Base-by-base conservation (phyloP, 2,113 vertebrate species). In the Ivindomyrus marchei region DNA sequence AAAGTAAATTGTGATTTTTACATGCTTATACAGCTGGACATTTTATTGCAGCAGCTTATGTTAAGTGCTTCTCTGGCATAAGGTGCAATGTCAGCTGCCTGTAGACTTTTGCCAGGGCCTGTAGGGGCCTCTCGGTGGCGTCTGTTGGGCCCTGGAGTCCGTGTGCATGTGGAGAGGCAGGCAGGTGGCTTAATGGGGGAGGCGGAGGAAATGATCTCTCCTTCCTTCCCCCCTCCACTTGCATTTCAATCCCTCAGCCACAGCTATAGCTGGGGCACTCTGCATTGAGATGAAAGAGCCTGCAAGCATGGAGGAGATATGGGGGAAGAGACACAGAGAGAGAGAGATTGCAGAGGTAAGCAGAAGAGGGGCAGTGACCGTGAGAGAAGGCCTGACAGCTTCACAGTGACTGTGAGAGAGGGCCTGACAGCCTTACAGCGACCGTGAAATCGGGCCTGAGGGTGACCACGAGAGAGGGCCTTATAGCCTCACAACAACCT, bases 241-340 rank as follows among this genome's bases (percentile, higher is more conserved):
- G 94, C 95, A 96, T 95, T 95, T 96, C 93, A 95, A 94, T 95
- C 92, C 92, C 90, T 89, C n/a, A 87, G 92, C 94, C 94, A 94
- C 95, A 95, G 95, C 94, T 95, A 95, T 94, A 95, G 90, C 92
- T 88, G 85, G 89, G 90, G 88, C 86, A 74, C 92, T 92, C 89
- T 90, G 94, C 94, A 95, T 95, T 92, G 90, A 94, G 94, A 95
- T 94, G 92, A 95, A 92, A 88, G 84, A 90, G 88, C 90, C 90
- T 90, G 91, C 89, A 88, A 88, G 90, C 27, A 62, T 91, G 84
- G 9, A 47, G 83, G 17, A 85, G 19, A 85, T 45, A 46, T 45
- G 83, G 3, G 45, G 39, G 36, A 13, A 36, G 52, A 53, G 17
- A 53, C 17, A 21, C 17, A 52, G 3, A 53, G 52, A 17, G 7